These are phyloP conservation scores for Typhlomys cinereus DNA, from an alignment of 2,113 vertebrate species.

Conservation along the genomic window DNA sequence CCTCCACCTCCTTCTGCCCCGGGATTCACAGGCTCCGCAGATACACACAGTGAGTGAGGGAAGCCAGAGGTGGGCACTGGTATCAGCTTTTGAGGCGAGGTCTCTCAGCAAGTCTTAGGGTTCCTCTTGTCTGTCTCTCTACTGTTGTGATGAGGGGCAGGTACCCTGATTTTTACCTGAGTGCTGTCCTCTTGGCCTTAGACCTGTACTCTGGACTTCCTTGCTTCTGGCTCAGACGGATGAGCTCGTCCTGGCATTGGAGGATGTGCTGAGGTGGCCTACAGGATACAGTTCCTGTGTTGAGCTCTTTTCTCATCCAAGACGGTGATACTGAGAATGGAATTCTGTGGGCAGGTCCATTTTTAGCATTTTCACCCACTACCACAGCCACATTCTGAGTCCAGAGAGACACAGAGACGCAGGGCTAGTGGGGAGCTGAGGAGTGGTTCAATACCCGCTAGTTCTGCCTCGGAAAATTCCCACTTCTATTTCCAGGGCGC, in stretches of 20 bases:
- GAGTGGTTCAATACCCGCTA: constrained; percentile 56
- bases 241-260: background rate
- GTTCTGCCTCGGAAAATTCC: constrained; percentile 79
- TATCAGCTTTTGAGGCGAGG: background rate
- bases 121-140: too few species aligned
- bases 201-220: background rate
- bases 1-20: too few species aligned
- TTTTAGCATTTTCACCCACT: constrained; percentile 56
- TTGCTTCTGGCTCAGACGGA: background rate
- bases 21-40: too few species aligned
- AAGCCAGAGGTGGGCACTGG: too few species aligned
- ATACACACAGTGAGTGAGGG: too few species aligned
- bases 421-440: constrained; percentile 54
- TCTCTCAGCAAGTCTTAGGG: background rate
- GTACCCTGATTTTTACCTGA: background rate
- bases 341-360: constrained; percentile 28
- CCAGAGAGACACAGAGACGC: constrained; percentile 10
- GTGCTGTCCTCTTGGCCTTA: background rate
- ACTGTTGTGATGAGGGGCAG: background rate
- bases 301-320: background rate
- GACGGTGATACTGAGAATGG: background rate
- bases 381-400: background rate
- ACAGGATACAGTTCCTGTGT: background rate
- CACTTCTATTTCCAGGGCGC: constrained; percentile 75
- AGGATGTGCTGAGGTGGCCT: background rate